Evolutionary conservation across 1,140 invertebrate species (phyloP).

Genomic region (Drosophila ironensis): DNA sequence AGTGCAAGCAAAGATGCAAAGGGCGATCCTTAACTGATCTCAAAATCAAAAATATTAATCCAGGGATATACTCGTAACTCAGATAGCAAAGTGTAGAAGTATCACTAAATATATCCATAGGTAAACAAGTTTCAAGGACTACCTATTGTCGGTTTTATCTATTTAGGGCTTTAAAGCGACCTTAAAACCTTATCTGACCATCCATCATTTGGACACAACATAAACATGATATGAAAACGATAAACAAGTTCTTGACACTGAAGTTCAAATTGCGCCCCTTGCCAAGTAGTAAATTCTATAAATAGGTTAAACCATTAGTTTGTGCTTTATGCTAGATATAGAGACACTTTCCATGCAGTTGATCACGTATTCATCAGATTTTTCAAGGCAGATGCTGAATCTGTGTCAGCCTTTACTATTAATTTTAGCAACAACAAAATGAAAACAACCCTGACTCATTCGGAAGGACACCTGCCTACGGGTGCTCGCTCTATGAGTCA

Average conservation of each 20-base stretch:
- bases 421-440: background rate
- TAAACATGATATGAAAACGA: conserved; percentile 4
- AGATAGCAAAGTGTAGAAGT: too few species aligned
- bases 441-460: conserved; percentile 8
- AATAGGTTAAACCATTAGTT: background rate
- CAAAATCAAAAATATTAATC: too few species aligned
- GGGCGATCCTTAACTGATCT: too few species aligned
- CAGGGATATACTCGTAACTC: too few species aligned
- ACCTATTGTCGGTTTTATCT: background rate
- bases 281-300: background rate
- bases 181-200: conserved; percentile 5
- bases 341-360: conserved; percentile 18
- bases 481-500: background rate
- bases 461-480: conserved; percentile 16
- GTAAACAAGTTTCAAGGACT: too few species aligned
- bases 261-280: background rate
- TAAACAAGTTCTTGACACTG: background rate
- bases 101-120: too few species aligned
- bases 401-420: conserved; percentile 5
- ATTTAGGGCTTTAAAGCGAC: background rate
- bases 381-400: background rate
- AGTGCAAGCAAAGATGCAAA: too few species aligned
- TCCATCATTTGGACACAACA: background rate
- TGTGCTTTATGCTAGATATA: conserved; percentile 7
- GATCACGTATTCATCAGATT: conserved; percentile 23